A percentile compares a stretch with the other conserved stretches of the same genome.
These are phyloP conservation scores for Embiotoca jacksoni DNA, from an alignment of 2,113 vertebrate genomes.

Conservation along the genomic window DNA sequence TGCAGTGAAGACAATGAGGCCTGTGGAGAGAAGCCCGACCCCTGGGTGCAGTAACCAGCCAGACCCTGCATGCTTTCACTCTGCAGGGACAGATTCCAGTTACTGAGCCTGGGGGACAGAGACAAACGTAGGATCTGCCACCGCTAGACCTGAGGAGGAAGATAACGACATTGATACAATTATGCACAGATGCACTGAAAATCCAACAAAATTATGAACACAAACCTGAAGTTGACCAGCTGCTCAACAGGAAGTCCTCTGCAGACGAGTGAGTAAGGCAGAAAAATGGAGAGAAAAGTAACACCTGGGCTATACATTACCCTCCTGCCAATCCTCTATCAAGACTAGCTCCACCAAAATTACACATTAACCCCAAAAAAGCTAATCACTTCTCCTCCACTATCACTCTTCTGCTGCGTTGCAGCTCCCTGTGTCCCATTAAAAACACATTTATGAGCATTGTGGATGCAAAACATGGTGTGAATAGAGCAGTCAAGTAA, in stretches of 20 bases:
- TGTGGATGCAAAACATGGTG: neutral
- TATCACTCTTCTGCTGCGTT: slow-evolving; percentile 21
- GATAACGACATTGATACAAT: neutral
- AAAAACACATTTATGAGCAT: slow-evolving; percentile 1
- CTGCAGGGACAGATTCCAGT: slow-evolving; percentile 86
- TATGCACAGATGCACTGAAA: neutral
- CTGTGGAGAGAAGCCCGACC: slow-evolving; percentile 51
- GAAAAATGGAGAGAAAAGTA: slow-evolving; percentile 47
- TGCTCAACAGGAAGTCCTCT: slow-evolving; percentile 31
- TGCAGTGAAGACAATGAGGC: neutral
- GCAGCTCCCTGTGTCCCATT: neutral
- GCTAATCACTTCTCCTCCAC: slow-evolving; percentile 22
- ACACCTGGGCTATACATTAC: slow-evolving; percentile 72
- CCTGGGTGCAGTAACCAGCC: slow-evolving; percentile 80
- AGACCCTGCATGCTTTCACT: slow-evolving; percentile 75
- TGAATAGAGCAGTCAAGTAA: neutral
- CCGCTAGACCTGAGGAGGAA: slow-evolving; percentile 17
- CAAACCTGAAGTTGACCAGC: slow-evolving; percentile 60
- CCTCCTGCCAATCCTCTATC: slow-evolving; percentile 46
- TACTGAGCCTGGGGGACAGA: slow-evolving; percentile 79
- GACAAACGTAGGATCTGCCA: neutral
- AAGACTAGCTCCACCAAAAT: slow-evolving; percentile 71
- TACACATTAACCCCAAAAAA: slow-evolving; percentile 77
- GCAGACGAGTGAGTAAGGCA: slow-evolving; percentile 1
- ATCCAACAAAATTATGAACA: neutral